These are phyloP conservation scores for Mareca strepera DNA, from an alignment of 2,797 vertebrate species.

Conservation along the genomic window DNA sequence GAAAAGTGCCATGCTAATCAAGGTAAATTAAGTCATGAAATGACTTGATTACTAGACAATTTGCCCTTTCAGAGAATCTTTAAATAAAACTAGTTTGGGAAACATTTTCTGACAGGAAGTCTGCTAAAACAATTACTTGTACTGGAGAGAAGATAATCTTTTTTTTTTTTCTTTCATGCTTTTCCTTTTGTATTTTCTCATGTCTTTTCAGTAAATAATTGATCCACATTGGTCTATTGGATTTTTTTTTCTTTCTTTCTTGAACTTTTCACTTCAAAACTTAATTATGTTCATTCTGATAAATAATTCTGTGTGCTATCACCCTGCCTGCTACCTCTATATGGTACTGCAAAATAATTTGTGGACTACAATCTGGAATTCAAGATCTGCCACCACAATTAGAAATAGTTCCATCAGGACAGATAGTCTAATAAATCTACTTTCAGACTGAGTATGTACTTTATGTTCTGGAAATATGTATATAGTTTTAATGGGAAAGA, in stretches of 20 bases:
- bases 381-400: not conserved
- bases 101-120: conserved; percentile 16
- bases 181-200: not conserved
- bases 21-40: conserved; percentile 71
- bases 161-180: not conserved
- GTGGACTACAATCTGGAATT: not conserved
- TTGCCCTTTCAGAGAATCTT: conserved; percentile 28
- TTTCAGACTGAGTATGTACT: not conserved
- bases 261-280: not conserved
- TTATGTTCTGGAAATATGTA: not conserved
- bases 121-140: not conserved
- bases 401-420: not conserved
- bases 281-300: not conserved
- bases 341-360: not conserved
- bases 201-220: not conserved
- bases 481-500: not conserved
- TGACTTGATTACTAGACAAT: conserved; percentile 52
- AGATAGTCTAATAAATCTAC: not conserved
- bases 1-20: conserved; percentile 63
- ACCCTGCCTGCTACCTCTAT: not conserved
- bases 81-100: conserved; percentile 41
- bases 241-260: not conserved
- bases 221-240: not conserved
- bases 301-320: not conserved
- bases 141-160: not conserved